Base-by-base conservation (phyloP, 2,888 invertebrate species). In the Hyles lineata region DNA sequence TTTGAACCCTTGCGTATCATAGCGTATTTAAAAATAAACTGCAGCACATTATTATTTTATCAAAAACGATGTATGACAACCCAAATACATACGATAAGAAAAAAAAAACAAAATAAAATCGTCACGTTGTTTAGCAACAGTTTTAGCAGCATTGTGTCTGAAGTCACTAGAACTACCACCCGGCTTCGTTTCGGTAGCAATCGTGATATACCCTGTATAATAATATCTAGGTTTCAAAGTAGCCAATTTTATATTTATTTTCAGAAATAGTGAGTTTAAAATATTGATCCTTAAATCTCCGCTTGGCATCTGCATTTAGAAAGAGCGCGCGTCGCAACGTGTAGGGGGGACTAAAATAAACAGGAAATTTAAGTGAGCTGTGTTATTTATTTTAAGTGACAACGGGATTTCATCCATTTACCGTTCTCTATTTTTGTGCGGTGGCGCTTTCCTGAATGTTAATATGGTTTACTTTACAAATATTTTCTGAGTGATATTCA, bases 381-480 rank as follows among this genome's bases (percentile, higher is more conserved):
- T 82, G 85, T 86, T 90, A 91, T 92, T 90, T 91, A 92, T 92
- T 90, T 89, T 86, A 89, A 88, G 90, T 89, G 92, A 91, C 92
- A 91, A 83, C 87, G 83, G 86, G 85, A 88, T 87, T 88, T 89
- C 85, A 82, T 89, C 87, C 85, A 84, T 89, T 89, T 89, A 88
- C 85, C 87, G 86, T 75, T 73, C 73, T 85, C 89, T 91, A 90
- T 91, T 90, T 84, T 77, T 79, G 79, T 75, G 21, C 70, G 69
- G 60, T 70, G 70, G 61, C 29, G 21, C 62, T 73, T 72, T 35
- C 69, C 43, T 70, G 43, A 70, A 35, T 60, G 29, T 52, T 61
- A 50, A 61, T 71, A 55, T n/a, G 17, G 62, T 52, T 50, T 67
- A 67, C 67, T 50, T 23, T 67, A 67, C 67, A 50, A 67, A 67